A percentile compares a stretch with the other conserved stretches of the same genome.
phyloP scores from a whole-genome alignment of 2,888 invertebrate genomes.

The Lutraria lutraria region DNA sequence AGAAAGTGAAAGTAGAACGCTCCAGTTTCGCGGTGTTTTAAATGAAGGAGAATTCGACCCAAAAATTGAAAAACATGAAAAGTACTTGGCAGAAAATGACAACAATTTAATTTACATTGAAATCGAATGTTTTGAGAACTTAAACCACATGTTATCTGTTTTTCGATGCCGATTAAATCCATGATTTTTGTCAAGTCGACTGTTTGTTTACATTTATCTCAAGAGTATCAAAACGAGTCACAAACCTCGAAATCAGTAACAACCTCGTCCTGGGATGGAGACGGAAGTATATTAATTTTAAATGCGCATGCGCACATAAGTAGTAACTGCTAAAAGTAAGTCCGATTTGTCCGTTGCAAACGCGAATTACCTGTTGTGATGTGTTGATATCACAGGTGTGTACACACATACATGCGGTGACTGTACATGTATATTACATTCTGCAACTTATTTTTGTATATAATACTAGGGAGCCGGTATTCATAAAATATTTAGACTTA shows the following conservation, averaged over 20 bases:
- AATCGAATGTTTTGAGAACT: neutral
- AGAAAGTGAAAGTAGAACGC: slow-evolving; percentile 61
- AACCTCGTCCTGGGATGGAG: slow-evolving; percentile 81
- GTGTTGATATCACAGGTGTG: too few relatives aligned
- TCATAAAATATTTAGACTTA: too few relatives aligned
- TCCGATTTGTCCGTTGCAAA: too few relatives aligned
- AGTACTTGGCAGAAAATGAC: neutral
- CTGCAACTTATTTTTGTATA: too few relatives aligned
- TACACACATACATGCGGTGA: too few relatives aligned
- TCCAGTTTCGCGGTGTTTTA: neutral
- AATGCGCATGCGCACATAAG: slow-evolving; percentile 49
- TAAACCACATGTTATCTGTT: neutral
- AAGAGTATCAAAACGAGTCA: slow-evolving; percentile 84
- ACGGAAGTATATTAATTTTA: neutral
- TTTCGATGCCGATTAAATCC: neutral
- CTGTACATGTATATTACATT: too few relatives aligned
- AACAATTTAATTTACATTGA: slow-evolving; percentile 2
- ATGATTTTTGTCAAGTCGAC: neutral
- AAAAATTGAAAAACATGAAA: neutral
- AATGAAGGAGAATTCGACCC: neutral
- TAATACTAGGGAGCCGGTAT: too few relatives aligned
- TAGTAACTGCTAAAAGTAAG: slow-evolving; percentile 8
- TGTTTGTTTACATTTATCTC: slow-evolving; percentile 36
- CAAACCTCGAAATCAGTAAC: slow-evolving; percentile 85
- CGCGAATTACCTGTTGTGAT: too few relatives aligned